Base-by-base conservation (phyloP, 2,797 vertebrate genomes). In the Pelobates cultripes region DNA sequence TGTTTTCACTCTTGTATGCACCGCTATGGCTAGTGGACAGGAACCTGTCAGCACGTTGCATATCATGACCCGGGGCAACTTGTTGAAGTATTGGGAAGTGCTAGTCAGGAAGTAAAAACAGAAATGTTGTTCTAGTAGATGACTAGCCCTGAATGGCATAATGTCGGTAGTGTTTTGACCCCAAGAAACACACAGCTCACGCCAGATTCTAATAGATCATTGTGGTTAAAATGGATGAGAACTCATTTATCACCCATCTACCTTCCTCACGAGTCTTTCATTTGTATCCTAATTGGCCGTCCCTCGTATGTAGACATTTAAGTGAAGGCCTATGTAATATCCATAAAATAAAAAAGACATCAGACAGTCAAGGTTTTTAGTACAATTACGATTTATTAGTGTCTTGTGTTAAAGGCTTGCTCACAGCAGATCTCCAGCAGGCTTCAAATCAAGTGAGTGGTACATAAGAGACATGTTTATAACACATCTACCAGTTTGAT, bases 81-180 rank as follows among this genome's bases (percentile, higher is more conserved):
- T 78, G 70, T 53, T 83, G 75, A 78, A 75, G 71, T 78, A 70
- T 43, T 74, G 44, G 77, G 82, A 84, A 84, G 67, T 79, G 71
- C 41, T 42, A 69, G 75, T 69, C 75, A 83, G 81, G 81, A 83
- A 78, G 76, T 73, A 43, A 79, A 61, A 70, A 73, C 47, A 73
- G 43, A 79, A 73, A 15, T 73, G 75, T 69, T 70, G 41, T 72
- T 69, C 66, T 53, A 75, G 44, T 43, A 47, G 47, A 70, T 70
- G 57, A 64, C 40, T 15, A 53, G 43, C 40, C 63, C 70, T 80
- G 45, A 10, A 14, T 40, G 43, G 66, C 68, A 73, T 64, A 53
- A 79, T 63, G 47, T 28, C 28, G 28, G 28, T 67, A 41, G 42
- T 41, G 44, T 77, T 47, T 66, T 72, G 45, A 82, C 69, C 17